These are phyloP conservation scores for Sebastolobus altivelis DNA, from an alignment of 2,797 vertebrate genomes.

Conservation along the genomic window DNA sequence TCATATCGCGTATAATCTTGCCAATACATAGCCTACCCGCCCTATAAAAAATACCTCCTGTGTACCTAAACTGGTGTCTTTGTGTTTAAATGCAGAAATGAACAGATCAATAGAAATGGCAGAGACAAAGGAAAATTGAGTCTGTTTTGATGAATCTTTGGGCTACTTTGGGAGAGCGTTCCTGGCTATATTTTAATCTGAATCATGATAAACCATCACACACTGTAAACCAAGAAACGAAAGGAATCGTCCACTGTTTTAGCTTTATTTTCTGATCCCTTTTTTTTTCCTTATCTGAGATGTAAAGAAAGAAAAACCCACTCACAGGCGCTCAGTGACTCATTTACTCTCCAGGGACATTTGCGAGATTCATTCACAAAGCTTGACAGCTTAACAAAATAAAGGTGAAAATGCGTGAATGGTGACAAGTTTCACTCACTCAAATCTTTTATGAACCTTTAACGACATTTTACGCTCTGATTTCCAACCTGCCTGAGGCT, in stretches of 20 bases:
- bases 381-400: background rate
- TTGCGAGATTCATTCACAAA: conserved; percentile 33
- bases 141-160: background rate
- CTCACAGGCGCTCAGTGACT: conserved; percentile 18
- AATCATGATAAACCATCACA: conserved; percentile 28
- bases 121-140: conserved; percentile 9
- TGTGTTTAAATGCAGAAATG: background rate
- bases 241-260: background rate
- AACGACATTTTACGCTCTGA: background rate
- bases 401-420: conserved; percentile 2
- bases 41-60: background rate
- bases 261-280: background rate
- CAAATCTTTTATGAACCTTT: background rate
- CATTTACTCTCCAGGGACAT: conserved; percentile 9
- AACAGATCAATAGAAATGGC: background rate
- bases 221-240: background rate
- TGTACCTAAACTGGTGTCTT: background rate
- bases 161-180: background rate
- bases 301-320: background rate
- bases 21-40: too few species aligned
- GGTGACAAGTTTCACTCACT: background rate
- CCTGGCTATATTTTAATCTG: conserved; percentile 22
- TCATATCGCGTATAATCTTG: too few species aligned
- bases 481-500: background rate
- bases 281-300: background rate